phyloP scores from a whole-genome alignment of 2,113 vertebrate genomes.

The Podarcis raffonei region DNA sequence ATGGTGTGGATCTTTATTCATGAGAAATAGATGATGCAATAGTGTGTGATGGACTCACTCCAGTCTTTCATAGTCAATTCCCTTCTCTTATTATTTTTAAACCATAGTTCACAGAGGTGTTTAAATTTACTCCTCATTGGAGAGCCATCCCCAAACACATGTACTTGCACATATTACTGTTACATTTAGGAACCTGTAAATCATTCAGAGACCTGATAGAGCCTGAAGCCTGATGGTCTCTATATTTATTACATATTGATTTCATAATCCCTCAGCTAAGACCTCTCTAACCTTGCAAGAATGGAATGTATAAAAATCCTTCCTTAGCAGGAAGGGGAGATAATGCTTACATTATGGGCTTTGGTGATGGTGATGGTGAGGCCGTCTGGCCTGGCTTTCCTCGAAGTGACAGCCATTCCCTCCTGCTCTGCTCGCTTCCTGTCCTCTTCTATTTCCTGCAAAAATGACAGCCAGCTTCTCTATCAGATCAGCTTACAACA shows the following conservation, averaged over 20 bases:
- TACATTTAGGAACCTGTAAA: slow-evolving; percentile 1
- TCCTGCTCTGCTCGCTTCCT: slow-evolving; percentile 90
- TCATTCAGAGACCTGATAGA: neutral
- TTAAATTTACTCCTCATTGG: neutral
- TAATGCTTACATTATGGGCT: slow-evolving; percentile 82
- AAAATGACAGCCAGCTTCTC: slow-evolving; percentile 8
- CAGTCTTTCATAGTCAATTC: neutral
- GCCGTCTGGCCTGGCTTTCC: slow-evolving; percentile 84
- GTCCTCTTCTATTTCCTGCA: slow-evolving; percentile 97
- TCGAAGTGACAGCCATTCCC: slow-evolving; percentile 84
- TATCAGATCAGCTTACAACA: neutral
- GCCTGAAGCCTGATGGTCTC: neutral
- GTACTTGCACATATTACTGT: neutral
- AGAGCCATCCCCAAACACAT: neutral
- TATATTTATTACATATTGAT: neutral
- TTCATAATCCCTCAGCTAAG: neutral
- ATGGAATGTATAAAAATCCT: neutral
- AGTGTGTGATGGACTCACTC: neutral
- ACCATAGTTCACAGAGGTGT: slow-evolving; percentile 18
- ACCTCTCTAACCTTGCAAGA: neutral
- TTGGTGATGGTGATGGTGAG: slow-evolving; percentile 96
- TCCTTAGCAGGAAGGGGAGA: neutral
- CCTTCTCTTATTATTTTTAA: neutral
- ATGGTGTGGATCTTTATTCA: slow-evolving; percentile 28
- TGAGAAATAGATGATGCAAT: slow-evolving; percentile 43